A percentile compares a stretch with the other conserved stretches of the same genome.
phyloP scores from a whole-genome alignment of 2,888 invertebrate genomes.

The Diplolepis rosae region DNA sequence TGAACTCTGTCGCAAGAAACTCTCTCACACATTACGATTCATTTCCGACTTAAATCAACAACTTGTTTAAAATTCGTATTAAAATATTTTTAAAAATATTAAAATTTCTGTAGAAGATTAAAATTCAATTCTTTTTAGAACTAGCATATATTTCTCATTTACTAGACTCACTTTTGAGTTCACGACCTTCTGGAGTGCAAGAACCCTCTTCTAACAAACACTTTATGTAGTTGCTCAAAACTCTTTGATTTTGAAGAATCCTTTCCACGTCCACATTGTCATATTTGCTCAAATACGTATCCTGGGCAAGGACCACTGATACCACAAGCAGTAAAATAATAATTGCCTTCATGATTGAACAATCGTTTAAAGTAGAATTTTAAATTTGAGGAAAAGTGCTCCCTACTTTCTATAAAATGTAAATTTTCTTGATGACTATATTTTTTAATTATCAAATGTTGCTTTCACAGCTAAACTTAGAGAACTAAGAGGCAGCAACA shows the following conservation, averaged over 20 bases:
- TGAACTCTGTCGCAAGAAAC: conserved; percentile 39
- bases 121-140: neutral
- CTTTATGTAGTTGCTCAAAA: conserved; percentile 78
- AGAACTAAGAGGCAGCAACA: neutral
- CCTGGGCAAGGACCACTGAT: conserved; percentile 53
- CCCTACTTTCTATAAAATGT: neutral
- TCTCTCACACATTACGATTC: neutral
- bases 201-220: conserved; percentile 79
- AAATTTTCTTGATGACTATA: neutral
- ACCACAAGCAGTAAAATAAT: conserved; percentile 58
- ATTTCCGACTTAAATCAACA: too few species aligned
- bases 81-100: too few species aligned
- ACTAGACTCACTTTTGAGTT: conserved; percentile 79
- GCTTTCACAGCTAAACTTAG: neutral
- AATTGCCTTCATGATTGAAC: conserved; percentile 47
- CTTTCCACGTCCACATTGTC: conserved; percentile 78
- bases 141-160: neutral
- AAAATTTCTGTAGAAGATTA: neutral
- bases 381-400: neutral
- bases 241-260: conserved; percentile 76
- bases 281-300: conserved; percentile 75
- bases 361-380: neutral
- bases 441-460: neutral
- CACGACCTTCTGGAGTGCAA: conserved; percentile 78
- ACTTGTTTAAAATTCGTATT: too few species aligned